Evolutionary conservation across 2,888 invertebrate genomes (phyloP).

Genomic region (Apamea crenata): DNA sequence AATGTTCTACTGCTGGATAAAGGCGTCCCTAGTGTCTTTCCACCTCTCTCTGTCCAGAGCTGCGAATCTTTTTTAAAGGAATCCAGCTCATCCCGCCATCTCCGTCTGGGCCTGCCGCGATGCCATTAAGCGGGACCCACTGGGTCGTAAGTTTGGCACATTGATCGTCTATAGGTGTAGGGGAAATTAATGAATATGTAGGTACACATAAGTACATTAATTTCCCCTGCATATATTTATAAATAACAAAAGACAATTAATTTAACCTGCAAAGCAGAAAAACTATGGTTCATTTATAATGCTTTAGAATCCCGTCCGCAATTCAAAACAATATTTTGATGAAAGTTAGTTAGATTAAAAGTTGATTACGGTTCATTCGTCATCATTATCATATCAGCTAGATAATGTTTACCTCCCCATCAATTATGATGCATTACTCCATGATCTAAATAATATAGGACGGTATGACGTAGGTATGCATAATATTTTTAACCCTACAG

Average conservation of each 20-base stretch:
- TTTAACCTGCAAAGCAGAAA: not conserved
- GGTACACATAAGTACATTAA: too few species aligned
- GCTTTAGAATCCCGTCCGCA: not conserved
- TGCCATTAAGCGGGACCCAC: too few species aligned
- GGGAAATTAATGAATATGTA: too few species aligned
- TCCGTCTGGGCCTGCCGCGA: not conserved
- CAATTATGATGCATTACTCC: conserved; percentile 11
- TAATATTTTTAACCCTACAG: not conserved
- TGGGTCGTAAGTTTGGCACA: too few species aligned
- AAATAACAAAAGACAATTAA: not conserved
- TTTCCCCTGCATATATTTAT: not conserved
- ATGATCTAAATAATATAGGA: not conserved
- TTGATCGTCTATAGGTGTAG: too few species aligned
- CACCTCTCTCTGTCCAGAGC: not conserved
- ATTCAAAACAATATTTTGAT: conserved; percentile 18
- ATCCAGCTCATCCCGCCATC: not conserved
- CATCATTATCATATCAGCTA: conserved; percentile 31
- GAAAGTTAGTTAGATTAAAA: conserved; percentile 40
- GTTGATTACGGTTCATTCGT: conserved; percentile 49
- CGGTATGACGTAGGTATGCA: not conserved
- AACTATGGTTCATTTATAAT: too few species aligned
- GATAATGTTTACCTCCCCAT: conserved; percentile 31
- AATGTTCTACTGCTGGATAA: too few species aligned
- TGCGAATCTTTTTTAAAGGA: not conserved
- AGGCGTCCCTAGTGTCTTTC: not conserved